Base-by-base conservation (phyloP, 2,113 vertebrate genomes). In the Albula glossodonta region DNA sequence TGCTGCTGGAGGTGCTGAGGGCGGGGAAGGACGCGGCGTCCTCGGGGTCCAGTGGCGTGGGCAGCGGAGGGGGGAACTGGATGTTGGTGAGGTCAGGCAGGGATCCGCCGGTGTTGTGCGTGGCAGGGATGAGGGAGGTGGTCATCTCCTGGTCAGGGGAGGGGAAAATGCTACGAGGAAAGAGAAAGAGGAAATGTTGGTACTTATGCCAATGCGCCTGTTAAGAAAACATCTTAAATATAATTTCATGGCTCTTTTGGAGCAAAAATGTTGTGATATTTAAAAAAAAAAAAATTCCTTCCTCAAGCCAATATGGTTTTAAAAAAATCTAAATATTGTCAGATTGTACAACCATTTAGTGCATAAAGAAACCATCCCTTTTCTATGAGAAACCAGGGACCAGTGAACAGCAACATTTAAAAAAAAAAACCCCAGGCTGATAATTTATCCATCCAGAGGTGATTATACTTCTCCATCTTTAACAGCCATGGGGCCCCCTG, bases 71-170 rank as follows among this genome's bases (percentile, higher is more conserved):
- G 0, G 98, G 98, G 93, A 99, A 99, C 93, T 99, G 98, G 93
- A 99, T 99, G 95, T 97, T 99, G 86, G 96, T 98, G 87, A 99
- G 96, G 94, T 99, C 98, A 0, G 98, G 98, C 92, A 99, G 95
- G 2, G 98, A 99, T 53, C 98, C 98, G 0, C 98, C 98, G 0
- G 98, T 98, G 96, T 96, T 99, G 93, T 99, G 98, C 60, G 97
- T 86, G 12, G 94, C 97, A 0, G 98, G 98, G 81, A 98, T 96
- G 93, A 98, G 90, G 0, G 97, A 92, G 0, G 96, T 92, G 88
- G 95, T 96, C 92, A 94, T 94, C 88, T 99, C 98, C 96, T 98
- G 97, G 93, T 99, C 98, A 4, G 97, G 95, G 0, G 98, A 99
- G 0, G 98, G 98, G 86, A 97, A 99, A 88, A 99, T 99, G 95